Evolutionary conservation across 37 sponge, comb jelly and placozoan genomes (phyloP).

Genomic region (Bolinopsis microptera): DNA sequence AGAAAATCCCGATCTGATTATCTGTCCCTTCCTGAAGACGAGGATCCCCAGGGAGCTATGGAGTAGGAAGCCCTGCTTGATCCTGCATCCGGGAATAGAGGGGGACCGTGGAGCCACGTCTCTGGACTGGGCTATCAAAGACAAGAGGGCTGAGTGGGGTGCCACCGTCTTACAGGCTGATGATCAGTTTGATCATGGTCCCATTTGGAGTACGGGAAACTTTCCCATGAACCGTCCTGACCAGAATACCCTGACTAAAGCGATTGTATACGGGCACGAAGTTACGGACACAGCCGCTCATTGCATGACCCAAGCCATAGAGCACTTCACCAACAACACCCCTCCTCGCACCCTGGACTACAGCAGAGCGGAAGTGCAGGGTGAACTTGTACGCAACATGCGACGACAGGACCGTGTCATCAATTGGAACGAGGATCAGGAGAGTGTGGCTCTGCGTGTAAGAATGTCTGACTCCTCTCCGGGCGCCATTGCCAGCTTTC

Average conservation of each 20-base stretch:
- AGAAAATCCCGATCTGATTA: constrained; percentile 62
- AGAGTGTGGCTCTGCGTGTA: no score
- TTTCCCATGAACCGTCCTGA: constrained; percentile 58
- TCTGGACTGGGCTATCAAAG: constrained; percentile 53
- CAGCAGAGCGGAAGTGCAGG: background rate
- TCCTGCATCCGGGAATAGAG: constrained; percentile 66
- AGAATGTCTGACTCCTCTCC: background rate
- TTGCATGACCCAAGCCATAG: background rate
- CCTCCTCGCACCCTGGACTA: background rate
- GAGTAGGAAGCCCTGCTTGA: background rate
- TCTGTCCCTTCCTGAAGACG: constrained; percentile 62
- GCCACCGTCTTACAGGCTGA: constrained; percentile 66
- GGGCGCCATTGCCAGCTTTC: no score
- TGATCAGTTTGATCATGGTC: constrained; percentile 61
- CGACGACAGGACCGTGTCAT: no score
- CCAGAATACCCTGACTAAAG: constrained; percentile 6
- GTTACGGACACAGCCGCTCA: constrained; percentile 12
- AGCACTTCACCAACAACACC: background rate
- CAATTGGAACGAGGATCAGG: no score
- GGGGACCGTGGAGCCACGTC: constrained; percentile 58
- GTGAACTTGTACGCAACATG: background rate
- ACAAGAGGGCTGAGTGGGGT: constrained; percentile 27
- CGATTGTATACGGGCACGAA: constrained; percentile 16
- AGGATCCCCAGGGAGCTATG: constrained; percentile 35
- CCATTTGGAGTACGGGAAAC: constrained; percentile 7